phyloP scores from a whole-genome alignment of 2,888 invertebrate species.

The Philopedon plagiatum region DNA sequence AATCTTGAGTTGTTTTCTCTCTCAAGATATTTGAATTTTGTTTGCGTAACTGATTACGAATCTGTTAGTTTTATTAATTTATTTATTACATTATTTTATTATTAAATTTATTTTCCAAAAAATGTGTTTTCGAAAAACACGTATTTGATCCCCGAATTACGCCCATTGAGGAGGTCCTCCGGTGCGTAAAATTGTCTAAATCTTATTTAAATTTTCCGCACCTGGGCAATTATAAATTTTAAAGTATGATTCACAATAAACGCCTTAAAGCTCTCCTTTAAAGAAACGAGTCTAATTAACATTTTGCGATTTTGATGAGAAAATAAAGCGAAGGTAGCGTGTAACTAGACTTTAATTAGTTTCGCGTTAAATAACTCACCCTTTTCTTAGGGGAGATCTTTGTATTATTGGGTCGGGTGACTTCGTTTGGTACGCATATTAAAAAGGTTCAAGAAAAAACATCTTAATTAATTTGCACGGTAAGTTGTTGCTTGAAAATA shows the following conservation, averaged over 20 bases:
- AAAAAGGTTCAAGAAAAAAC: neutral
- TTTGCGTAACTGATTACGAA: too few species aligned
- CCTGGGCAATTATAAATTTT: slow-evolving; percentile 4
- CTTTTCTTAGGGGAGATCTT: slow-evolving; percentile 29
- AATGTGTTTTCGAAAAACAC: neutral
- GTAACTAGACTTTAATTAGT: slow-evolving; percentile 49
- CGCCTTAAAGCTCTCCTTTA: slow-evolving; percentile 1
- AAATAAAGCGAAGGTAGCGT: slow-evolving; percentile 47
- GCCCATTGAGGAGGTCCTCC: too few species aligned
- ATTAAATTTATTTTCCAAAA: neutral
- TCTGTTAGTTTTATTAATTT: too few species aligned
- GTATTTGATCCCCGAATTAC: too few species aligned
- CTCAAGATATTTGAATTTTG: too few species aligned
- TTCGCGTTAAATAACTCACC: slow-evolving; percentile 45
- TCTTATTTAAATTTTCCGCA: neutral
- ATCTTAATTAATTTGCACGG: neutral
- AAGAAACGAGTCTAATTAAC: slow-evolving; percentile 24
- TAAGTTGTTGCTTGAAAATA: too few species aligned
- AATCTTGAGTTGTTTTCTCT: too few species aligned
- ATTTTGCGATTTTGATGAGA: slow-evolving; percentile 34
- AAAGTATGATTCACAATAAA: slow-evolving; percentile 5
- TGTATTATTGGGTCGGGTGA: slow-evolving; percentile 16
- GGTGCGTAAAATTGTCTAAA: neutral
- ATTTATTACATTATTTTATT: too few species aligned
- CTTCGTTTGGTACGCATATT: slow-evolving; percentile 12